Conservation (phyloP, 2,113 vertebrate genomes). For the Rhineura floridana region DNA sequence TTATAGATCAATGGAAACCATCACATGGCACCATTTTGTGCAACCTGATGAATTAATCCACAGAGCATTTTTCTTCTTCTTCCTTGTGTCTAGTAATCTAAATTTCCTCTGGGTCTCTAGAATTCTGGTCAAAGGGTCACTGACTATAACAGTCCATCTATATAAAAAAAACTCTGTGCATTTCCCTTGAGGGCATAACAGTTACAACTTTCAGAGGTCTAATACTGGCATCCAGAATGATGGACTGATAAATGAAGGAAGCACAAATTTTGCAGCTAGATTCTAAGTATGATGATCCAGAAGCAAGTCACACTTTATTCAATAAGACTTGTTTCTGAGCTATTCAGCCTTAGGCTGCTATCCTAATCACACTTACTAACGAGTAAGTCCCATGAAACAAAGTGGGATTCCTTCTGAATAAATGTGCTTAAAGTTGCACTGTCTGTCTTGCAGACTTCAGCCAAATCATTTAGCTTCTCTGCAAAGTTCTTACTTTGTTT, state of each 20-base stretch:
- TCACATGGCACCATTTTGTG: not conserved
- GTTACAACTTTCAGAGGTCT: not conserved
- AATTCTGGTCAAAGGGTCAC: not conserved
- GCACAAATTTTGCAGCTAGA: not conserved
- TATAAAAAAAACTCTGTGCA: not conserved
- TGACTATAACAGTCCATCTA: no score
- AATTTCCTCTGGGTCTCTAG: not conserved
- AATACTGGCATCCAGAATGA: not conserved
- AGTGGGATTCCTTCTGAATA: not conserved
- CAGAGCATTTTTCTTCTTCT: rapidly evolving
- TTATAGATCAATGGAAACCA: not conserved
- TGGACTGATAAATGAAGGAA: not conserved
- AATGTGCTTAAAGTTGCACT: not conserved
- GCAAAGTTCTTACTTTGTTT: not conserved
- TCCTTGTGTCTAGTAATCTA: not conserved
- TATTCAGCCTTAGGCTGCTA: not conserved
- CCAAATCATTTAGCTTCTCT: not conserved
- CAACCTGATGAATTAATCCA: not conserved
- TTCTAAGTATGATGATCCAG: not conserved
- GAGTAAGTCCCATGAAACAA: not conserved
- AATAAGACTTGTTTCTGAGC: not conserved
- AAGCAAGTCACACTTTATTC: not conserved
- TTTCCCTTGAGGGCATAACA: not conserved
- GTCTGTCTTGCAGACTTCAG: not conserved
- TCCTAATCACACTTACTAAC: not conserved